Evolutionary conservation across 2,797 vertebrate genomes (phyloP).

Genomic region (Rhincodon typus): DNA sequence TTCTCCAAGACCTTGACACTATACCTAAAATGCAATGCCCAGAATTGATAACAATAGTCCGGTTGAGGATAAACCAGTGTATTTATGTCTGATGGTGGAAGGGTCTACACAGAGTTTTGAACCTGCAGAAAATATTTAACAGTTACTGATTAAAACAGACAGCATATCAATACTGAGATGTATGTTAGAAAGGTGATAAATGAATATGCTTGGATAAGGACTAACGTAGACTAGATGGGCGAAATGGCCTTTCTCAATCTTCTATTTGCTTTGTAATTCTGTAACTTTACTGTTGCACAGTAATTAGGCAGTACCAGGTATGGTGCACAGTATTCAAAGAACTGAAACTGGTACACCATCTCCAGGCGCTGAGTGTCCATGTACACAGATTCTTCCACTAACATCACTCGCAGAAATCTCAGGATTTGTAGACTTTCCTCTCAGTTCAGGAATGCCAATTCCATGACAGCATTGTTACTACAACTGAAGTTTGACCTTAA

Average conservation of each 20-base stretch:
- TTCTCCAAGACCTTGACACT: not conserved
- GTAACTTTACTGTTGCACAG: not conserved
- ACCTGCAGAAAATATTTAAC: not conserved
- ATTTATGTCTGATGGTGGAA: too few species aligned
- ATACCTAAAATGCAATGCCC: too few species aligned
- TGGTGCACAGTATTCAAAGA: not conserved
- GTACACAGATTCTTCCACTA: not conserved
- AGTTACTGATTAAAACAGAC: not conserved
- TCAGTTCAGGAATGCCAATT: not conserved
- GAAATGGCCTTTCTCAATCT: not conserved
- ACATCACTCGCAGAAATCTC: not conserved
- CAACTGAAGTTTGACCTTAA: not conserved
- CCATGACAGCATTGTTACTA: not conserved
- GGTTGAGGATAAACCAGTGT: too few species aligned
- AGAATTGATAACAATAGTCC: too few species aligned
- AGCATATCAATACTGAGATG: not conserved
- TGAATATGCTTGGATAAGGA: not conserved
- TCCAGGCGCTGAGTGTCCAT: not conserved
- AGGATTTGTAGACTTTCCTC: not conserved
- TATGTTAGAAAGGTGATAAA: not conserved
- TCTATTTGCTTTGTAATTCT: not conserved
- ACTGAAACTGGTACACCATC: not conserved
- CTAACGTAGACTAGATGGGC: not conserved
- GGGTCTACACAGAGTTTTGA: not conserved
- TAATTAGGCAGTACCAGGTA: not conserved